Base-by-base conservation (phyloP, 1,140 invertebrate species). In the Drosophila mauritiana region DNA sequence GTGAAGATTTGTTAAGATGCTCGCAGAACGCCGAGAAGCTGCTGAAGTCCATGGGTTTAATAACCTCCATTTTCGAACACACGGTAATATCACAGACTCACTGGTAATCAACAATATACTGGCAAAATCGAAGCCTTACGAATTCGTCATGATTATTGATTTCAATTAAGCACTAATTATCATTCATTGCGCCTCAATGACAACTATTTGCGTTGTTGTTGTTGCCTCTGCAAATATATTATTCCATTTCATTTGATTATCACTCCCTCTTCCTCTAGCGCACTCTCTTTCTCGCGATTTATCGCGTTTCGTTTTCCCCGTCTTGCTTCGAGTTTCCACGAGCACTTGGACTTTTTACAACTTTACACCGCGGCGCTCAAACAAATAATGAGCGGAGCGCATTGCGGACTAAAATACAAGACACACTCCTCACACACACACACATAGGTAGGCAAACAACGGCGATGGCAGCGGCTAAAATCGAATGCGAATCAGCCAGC, bases 291-390 rank as follows among this genome's bases (percentile, higher is more conserved):
- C 64, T 68, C 64, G 46, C 64, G 64, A 68, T 68, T 68, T 68
- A 65, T 77, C 74, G 68, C 68, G 67, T 52, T 75, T 57, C 63
- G 54, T 49, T 67, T 42, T 46, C 37, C 45, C 27, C 67, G 39
- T 57, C 57, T 73, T 34, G 57, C 36, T 37, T 12, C 48, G 48
- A 51, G 27, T 52, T 52, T 52, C 49, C 69, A 76, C 49, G 52
- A 88, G 80, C 82, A 86, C 83, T 88, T 88, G 76, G 78, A 90
- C 79, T 90, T 90, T 90, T 90, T 90, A 91, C 90, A 91, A 91
- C 90, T 91, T 91, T 91, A 91, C 90, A 91, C 86, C 90, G 88
- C 90, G 90, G 91, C 90, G 86, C 90, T 91, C 90, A 91, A 91
- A 91, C 90, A 91, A 91, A 91, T 91, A 91, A 91, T 91, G 90